Evolutionary conservation across 2,113 vertebrate genomes (phyloP).

Genomic region (Macrotis lagotis): DNA sequence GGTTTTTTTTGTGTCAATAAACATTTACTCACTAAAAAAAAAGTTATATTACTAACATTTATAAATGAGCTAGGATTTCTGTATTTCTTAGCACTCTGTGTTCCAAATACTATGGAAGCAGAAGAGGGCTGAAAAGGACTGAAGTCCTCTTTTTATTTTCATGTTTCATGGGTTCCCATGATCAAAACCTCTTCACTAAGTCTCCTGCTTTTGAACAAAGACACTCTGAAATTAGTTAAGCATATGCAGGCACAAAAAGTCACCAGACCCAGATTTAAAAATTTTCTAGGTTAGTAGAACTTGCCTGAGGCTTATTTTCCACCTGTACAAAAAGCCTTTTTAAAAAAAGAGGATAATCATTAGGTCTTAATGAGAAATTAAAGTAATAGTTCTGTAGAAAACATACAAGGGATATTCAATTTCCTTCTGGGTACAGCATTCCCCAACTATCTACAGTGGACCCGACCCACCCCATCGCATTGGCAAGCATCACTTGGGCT

Average conservation of each 20-base stretch:
- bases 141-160: neutral
- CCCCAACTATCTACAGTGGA: too few relatives aligned
- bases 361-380: neutral
- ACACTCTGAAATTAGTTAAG: neutral
- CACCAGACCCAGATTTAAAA: neutral
- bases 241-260: neutral
- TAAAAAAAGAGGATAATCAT: neutral
- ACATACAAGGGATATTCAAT: neutral
- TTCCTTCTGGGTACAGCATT: too few relatives aligned
- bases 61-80: neutral
- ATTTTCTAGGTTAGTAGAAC: neutral
- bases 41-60: neutral
- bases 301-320: neutral
- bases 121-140: neutral
- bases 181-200: neutral
- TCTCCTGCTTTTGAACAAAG: neutral
- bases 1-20: too few relatives aligned
- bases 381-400: neutral
- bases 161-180: neutral
- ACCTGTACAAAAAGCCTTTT: neutral
- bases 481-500: too few relatives aligned
- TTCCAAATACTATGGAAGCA: neutral
- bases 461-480: too few relatives aligned
- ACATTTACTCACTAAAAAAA: too few relatives aligned
- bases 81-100: neutral